Conservation (phyloP, 2,797 vertebrate genomes). For the Gadopsis bispinosus region DNA sequence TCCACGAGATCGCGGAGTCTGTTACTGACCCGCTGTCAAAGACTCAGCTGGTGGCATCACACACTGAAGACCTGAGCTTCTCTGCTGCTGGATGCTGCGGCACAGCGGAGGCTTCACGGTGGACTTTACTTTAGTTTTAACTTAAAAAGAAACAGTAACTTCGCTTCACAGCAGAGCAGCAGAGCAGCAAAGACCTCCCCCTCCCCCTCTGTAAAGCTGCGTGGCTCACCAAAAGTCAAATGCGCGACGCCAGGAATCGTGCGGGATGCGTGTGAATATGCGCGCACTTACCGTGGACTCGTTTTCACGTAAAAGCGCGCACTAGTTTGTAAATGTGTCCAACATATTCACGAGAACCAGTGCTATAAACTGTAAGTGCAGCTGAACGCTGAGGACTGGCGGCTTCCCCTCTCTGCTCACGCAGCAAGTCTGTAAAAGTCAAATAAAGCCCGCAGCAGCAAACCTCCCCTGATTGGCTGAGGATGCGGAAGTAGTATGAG, state of each 20-base stretch:
- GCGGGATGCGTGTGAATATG: neutral
- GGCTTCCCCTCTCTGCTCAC: slow-evolving; percentile 26
- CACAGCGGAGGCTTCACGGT: neutral
- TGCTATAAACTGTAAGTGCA: neutral
- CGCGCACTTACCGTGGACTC: slow-evolving; percentile 52
- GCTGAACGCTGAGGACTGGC: neutral
- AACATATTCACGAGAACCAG: neutral
- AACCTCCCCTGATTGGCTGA: slow-evolving; percentile 71
- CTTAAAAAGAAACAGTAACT: neutral
- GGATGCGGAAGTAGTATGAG: accelerated
- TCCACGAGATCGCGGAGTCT: neutral
- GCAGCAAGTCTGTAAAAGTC: slow-evolving; percentile 73
- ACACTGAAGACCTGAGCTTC: slow-evolving; percentile 1
- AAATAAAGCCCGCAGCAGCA: slow-evolving; percentile 82
- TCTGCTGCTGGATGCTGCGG: slow-evolving; percentile 1
- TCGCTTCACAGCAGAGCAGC: neutral
- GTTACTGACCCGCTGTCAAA: neutral
- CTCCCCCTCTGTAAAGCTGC: slow-evolving; percentile 35
- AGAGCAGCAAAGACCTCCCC: neutral
- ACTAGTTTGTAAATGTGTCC: neutral
- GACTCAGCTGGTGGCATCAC: slow-evolving; percentile 14
- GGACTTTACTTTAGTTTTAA: neutral
- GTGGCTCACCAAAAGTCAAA: slow-evolving; percentile 47
- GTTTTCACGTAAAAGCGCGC: neutral
- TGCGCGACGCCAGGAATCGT: slow-evolving; percentile 1